These are phyloP conservation scores for Pangasianodon gigas DNA, from an alignment of 2,113 vertebrate genomes.

Conservation along the genomic window DNA sequence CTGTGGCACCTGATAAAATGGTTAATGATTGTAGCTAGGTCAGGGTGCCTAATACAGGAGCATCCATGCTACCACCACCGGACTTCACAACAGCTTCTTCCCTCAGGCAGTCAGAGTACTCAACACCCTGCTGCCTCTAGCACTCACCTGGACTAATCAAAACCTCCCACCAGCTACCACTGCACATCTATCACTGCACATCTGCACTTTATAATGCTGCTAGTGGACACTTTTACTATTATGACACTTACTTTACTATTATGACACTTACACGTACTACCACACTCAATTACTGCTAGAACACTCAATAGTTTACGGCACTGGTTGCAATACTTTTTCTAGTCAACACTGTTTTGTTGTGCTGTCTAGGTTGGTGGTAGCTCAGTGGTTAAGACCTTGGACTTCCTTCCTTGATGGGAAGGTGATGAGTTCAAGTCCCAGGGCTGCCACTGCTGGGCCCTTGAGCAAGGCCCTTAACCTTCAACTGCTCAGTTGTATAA, in stretches of 20 bases:
- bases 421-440: no score
- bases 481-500: no score
- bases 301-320: neutral
- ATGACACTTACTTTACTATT: neutral
- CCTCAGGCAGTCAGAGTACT: neutral
- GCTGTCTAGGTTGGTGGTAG: no score
- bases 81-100: neutral
- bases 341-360: neutral
- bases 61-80: neutral
- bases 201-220: neutral
- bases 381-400: no score
- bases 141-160: neutral
- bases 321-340: neutral
- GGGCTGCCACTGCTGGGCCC: no score
- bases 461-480: no score
- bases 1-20: neutral
- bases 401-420: no score
- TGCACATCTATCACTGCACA: neutral
- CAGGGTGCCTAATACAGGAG: neutral
- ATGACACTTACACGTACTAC: neutral
- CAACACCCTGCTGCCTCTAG: neutral
- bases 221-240: neutral
- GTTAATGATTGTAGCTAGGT: neutral
- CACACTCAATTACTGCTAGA: neutral
- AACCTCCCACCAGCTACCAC: neutral